Conservation (phyloP, 2,797 vertebrate species). For the Acestrorhynchus altus region DNA sequence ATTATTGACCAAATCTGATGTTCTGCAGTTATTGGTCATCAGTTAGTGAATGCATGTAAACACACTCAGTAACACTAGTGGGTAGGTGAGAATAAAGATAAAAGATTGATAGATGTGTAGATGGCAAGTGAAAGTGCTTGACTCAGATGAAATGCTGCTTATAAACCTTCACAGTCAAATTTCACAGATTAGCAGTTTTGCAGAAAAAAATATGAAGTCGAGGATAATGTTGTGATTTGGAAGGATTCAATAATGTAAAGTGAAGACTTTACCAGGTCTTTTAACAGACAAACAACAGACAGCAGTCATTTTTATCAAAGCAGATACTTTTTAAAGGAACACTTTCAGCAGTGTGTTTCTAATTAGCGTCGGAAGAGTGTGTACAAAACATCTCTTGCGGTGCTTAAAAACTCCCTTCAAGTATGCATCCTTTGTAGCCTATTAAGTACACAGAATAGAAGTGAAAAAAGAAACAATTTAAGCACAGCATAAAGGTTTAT, state of each 20-base stretch:
- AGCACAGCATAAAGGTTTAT: background rate
- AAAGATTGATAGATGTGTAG: no score
- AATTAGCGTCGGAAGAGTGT: background rate
- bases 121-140: no score
- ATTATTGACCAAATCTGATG: no score
- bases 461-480: background rate
- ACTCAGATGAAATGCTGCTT: no score
- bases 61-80: no score
- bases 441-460: background rate
- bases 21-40: no score
- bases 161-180: no score
- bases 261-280: background rate
- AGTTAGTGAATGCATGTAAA: no score
- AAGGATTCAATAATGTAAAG: background rate
- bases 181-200: no score
- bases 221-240: background rate
- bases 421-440: background rate
- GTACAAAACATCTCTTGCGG: background rate
- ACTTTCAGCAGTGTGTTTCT: conserved; percentile 1
- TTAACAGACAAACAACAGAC: background rate
- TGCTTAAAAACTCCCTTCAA: background rate
- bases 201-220: no score
- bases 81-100: no score
- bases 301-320: background rate
- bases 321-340: background rate